phyloP scores from a whole-genome alignment of 2,113 vertebrate species.

The Alectura lathami region DNA sequence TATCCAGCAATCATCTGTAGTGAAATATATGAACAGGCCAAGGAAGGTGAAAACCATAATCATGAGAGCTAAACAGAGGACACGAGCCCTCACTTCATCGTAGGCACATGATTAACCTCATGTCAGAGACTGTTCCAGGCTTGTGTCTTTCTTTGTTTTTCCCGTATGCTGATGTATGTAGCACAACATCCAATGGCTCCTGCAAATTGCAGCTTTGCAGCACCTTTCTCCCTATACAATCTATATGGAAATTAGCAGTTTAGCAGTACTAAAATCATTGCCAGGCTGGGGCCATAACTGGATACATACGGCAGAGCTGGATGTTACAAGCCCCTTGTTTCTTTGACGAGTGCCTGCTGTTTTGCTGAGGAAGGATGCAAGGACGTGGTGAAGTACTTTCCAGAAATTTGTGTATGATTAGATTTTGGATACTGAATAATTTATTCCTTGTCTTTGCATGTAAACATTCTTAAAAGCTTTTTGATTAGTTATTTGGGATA shows the following conservation, averaged over 20 bases:
- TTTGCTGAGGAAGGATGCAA: not conserved
- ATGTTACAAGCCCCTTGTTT: not conserved
- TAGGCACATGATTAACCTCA: not conserved
- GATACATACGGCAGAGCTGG: not conserved
- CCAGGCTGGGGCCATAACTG: not conserved
- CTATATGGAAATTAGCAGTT: not conserved
- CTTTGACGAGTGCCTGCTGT: not conserved
- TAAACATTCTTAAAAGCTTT: constrained; percentile 46
- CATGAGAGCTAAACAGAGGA: not conserved
- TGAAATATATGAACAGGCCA: not conserved
- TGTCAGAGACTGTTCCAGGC: not conserved
- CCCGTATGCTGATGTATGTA: not conserved
- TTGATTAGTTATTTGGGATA: constrained; percentile 31
- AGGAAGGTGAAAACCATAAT: not conserved
- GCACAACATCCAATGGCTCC: not conserved
- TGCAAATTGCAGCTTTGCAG: not conserved
- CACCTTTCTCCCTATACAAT: not conserved
- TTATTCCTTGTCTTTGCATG: not conserved
- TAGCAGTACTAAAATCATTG: not conserved
- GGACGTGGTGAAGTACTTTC: not conserved
- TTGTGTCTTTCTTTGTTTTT: not conserved
- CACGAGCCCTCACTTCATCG: not conserved
- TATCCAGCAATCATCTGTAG: not conserved
- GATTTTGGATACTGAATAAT: constrained; percentile 24
- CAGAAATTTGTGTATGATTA: constrained; percentile 1